Conservation (phyloP, 2,113 vertebrate genomes). For the Globicephala melas region DNA sequence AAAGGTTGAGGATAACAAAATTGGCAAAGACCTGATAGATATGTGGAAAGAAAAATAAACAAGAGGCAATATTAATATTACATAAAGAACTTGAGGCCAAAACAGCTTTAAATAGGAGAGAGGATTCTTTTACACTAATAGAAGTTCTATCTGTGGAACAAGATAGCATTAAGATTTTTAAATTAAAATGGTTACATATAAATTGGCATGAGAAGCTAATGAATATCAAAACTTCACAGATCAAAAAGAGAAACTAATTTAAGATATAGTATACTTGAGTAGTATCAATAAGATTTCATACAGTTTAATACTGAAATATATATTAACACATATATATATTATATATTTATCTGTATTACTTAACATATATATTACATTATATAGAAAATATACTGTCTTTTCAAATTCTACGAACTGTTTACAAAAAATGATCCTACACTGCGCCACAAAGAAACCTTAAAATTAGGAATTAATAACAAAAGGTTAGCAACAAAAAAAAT, state of each 20-base stretch:
- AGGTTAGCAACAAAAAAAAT: not conserved
- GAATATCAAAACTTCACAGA: not conserved
- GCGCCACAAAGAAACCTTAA: not conserved
- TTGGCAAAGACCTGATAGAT: not conserved
- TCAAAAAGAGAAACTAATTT: not conserved
- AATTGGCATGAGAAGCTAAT: not conserved
- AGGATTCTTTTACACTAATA: not conserved
- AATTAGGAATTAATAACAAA: not conserved
- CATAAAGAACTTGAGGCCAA: not conserved
- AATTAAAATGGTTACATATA: not conserved
- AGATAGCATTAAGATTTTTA: not conserved
- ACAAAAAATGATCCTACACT: not conserved
- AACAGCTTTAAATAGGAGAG: not conserved
- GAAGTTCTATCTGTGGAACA: not conserved
- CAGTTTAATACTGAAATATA: not conserved
- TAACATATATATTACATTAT: not conserved
- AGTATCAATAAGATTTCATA: not conserved
- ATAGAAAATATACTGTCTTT: not conserved
- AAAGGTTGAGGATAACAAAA: not conserved
- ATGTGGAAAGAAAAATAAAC: not conserved
- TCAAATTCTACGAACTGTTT: not conserved
- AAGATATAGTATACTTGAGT: not conserved
- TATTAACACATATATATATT: not conserved
- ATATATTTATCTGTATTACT: not conserved
- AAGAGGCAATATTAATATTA: not conserved